Conservation (phyloP, 2,888 invertebrate species). For the Lasius fuliginosus region DNA sequence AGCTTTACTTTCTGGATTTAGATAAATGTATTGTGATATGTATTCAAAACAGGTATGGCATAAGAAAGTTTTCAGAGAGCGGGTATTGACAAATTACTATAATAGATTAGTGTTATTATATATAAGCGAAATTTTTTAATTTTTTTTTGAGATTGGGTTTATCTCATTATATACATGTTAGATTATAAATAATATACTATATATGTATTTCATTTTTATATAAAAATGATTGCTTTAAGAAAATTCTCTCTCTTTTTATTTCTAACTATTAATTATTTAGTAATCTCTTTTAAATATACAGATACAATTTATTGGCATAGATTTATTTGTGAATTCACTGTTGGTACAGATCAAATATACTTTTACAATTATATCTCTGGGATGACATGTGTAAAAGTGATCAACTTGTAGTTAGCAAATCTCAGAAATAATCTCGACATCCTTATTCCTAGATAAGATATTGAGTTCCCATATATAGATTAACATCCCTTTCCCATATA, state of each 20-base stretch:
- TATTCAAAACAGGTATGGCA: background rate
- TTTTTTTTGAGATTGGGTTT: background rate
- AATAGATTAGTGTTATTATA: slow-evolving; percentile 32
- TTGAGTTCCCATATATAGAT: no score
- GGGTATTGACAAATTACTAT: background rate
- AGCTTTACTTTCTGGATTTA: background rate
- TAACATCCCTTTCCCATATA: no score
- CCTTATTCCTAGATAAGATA: no score
- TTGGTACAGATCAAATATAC: background rate
- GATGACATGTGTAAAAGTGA: no score
- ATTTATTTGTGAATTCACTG: slow-evolving; percentile 49
- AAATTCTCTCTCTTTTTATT: slow-evolving; percentile 13
- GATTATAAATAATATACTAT: background rate
- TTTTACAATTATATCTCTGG: background rate
- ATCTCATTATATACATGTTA: background rate
- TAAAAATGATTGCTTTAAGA: slow-evolving; percentile 28
- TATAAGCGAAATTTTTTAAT: background rate
- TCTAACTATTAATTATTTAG: slow-evolving; percentile 72
- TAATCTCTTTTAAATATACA: slow-evolving; percentile 73
- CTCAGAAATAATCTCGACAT: no score
- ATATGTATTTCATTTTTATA: slow-evolving; percentile 34
- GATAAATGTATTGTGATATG: background rate
- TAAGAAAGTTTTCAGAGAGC: background rate
- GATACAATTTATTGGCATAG: slow-evolving; percentile 48
- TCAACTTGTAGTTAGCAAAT: no score